Conservation (phyloP, 2,113 vertebrate species). For the Ptyas mucosa region DNA sequence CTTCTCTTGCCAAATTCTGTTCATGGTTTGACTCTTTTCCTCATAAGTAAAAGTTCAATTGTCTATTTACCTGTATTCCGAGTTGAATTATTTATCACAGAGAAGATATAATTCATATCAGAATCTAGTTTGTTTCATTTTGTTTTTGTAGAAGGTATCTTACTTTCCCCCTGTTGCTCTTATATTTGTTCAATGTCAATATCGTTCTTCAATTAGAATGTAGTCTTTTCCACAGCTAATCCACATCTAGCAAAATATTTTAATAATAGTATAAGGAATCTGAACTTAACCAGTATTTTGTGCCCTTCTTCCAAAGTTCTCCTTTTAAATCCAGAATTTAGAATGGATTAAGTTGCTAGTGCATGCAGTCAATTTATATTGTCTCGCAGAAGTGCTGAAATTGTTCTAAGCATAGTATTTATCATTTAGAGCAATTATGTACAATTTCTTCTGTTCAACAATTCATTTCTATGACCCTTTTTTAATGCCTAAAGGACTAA, state of each 20-base stretch:
- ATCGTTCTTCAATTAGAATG: conserved; percentile 3
- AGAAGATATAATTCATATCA: background rate
- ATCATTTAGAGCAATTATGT: background rate
- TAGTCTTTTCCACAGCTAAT: background rate
- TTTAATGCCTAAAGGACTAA: background rate
- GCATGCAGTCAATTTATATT: background rate
- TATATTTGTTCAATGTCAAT: background rate
- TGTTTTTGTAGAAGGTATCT: background rate
- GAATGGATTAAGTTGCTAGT: background rate
- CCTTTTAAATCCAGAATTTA: background rate
- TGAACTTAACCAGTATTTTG: background rate
- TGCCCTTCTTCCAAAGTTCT: background rate
- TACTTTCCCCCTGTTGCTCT: background rate
- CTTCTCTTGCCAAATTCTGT: background rate
- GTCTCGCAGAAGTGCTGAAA: background rate
- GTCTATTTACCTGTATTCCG: background rate
- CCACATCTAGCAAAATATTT: background rate
- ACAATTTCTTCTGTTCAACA: background rate
- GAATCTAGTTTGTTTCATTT: background rate
- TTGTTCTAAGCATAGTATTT: background rate
- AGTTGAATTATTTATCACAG: background rate
- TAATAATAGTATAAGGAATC: background rate
- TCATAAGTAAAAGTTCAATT: background rate
- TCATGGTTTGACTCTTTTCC: background rate
- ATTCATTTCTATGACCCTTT: background rate